A percentile compares a stretch with the other conserved stretches of the same genome.
Conservation (phyloP, 1,140 invertebrate genomes). For the Fopius arisanus region DNA sequence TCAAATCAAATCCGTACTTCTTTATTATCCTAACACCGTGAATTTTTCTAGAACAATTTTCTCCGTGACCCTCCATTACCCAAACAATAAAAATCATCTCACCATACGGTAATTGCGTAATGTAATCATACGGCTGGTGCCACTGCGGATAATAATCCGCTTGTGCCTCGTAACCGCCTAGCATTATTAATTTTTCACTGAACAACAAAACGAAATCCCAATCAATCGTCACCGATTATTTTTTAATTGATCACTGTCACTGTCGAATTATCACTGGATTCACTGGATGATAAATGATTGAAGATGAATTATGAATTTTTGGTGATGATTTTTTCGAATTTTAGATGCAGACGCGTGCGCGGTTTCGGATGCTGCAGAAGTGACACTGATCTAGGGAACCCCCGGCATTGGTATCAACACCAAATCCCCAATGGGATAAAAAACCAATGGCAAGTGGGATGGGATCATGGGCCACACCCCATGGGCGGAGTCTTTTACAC, state of each 20-base stretch:
- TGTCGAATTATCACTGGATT: slow-evolving; percentile 13
- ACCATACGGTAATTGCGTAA: slow-evolving; percentile 62
- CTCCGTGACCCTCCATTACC: no score
- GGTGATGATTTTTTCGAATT: no score
- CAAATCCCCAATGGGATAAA: background rate
- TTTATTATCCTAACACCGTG: no score
- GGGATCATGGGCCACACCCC: background rate
- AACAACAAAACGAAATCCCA: slow-evolving; percentile 2
- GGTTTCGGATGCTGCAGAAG: slow-evolving; percentile 36
- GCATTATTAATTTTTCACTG: slow-evolving; percentile 46
- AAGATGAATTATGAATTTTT: no score
- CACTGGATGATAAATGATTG: background rate
- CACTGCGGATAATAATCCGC: slow-evolving; percentile 62
- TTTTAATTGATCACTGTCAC: background rate
- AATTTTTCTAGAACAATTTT: no score
- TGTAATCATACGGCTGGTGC: slow-evolving; percentile 62
- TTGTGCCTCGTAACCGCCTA: slow-evolving; percentile 59
- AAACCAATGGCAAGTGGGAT: background rate
- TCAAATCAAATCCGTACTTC: no score
- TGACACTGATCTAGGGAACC: slow-evolving; percentile 39
- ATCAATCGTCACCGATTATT: background rate
- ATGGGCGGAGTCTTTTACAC: slow-evolving; percentile 16
- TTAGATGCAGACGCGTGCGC: slow-evolving; percentile 30
- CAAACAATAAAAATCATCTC: no score
- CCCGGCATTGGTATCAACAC: slow-evolving; percentile 21